A percentile compares a stretch with the other conserved stretches of the same genome.
Conservation (phyloP, 2,113 vertebrate species). For the Athene cunicularia region DNA sequence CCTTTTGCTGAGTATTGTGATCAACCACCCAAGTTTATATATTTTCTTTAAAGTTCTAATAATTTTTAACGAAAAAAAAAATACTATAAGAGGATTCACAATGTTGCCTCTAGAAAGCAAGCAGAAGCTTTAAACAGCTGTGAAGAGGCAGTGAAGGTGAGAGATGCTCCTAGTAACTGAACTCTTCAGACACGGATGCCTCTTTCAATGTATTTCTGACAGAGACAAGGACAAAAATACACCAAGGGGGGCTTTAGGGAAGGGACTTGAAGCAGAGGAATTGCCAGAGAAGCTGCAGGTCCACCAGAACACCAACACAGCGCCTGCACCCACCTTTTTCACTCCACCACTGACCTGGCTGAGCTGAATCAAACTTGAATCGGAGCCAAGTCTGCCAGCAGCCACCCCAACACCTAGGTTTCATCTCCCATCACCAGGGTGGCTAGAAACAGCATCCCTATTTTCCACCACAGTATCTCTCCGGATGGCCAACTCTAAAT, state of each 20-base stretch:
- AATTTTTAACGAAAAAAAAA: background rate
- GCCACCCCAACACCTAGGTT: background rate
- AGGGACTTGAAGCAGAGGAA: background rate
- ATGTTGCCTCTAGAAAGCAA: background rate
- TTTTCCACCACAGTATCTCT: background rate
- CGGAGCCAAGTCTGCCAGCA: background rate
- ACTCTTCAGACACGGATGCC: background rate
- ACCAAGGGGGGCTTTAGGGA: background rate
- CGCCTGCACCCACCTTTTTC: background rate
- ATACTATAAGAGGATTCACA: background rate
- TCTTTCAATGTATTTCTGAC: background rate
- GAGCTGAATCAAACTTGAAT: background rate
- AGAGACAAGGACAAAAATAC: background rate
- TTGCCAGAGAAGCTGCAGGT: background rate
- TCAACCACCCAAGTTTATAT: background rate
- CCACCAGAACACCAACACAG: background rate
- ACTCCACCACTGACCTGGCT: background rate
- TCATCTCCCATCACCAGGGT: background rate
- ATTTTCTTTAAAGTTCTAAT: background rate
- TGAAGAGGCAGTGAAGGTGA: background rate
- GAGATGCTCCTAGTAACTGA: background rate
- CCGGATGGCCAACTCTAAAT: accelerated
- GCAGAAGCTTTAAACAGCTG: background rate
- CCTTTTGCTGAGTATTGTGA: background rate
- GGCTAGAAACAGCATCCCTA: background rate